Evolutionary conservation across 1,140 invertebrate genomes (phyloP).

Genomic region (Brachionus rotundiformis): DNA sequence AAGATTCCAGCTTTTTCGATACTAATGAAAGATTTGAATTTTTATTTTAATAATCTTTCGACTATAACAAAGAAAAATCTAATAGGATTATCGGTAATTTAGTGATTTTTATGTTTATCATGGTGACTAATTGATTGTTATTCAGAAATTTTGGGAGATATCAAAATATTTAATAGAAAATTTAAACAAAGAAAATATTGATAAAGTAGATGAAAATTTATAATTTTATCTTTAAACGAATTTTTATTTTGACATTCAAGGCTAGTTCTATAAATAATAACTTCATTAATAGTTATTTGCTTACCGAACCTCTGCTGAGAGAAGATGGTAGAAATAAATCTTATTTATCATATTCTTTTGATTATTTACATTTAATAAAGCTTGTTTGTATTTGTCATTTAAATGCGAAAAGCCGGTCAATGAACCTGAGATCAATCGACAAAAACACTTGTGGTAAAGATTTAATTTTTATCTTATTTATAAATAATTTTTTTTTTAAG

Average conservation of each 20-base stretch:
- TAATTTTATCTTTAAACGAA: too few relatives aligned
- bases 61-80: neutral
- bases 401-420: neutral
- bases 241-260: too few relatives aligned
- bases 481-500: constrained; percentile 1
- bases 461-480: neutral
- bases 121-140: too few relatives aligned
- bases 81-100: neutral
- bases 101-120: neutral
- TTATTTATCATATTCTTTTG: too few relatives aligned
- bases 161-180: constrained; percentile 34
- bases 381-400: neutral
- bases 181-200: constrained; percentile 11
- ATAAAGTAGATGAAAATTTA: neutral
- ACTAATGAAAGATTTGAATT: constrained; percentile 50
- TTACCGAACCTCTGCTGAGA: neutral
- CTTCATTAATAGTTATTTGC: neutral
- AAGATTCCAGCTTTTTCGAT: constrained; percentile 39
- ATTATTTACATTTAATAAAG: neutral
- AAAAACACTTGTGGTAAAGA: neutral
- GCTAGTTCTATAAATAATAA: neutral
- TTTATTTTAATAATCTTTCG: constrained; percentile 6
- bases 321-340: constrained; percentile 16
- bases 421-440: neutral
- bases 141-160: constrained; percentile 35